A percentile compares a stretch with the other conserved stretches of the same genome.
Evolutionary conservation across 1,140 invertebrate genomes (phyloP).

Genomic region (Spodoptera litura): DNA sequence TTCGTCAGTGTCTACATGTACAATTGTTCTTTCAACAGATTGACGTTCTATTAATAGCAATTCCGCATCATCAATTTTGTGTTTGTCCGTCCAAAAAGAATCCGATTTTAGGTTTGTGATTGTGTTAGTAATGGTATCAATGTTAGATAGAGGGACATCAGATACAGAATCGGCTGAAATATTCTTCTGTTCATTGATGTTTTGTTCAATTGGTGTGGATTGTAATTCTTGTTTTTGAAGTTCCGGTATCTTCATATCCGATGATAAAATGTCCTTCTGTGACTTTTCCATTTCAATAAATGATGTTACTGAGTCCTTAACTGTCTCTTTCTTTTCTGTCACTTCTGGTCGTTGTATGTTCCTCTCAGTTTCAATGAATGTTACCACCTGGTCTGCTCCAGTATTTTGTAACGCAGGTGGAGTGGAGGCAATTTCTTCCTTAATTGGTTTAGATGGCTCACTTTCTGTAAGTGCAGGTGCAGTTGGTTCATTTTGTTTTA

Average conservation of each 20-base stretch:
- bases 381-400: background rate
- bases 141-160: conserved; percentile 58
- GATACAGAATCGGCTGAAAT: conserved; percentile 23
- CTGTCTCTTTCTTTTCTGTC: background rate
- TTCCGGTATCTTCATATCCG: background rate
- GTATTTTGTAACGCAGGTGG: background rate
- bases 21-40: conserved; percentile 54
- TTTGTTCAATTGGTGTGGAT: background rate
- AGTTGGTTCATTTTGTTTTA: background rate
- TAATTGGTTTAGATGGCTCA: background rate
- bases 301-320: background rate
- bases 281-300: conserved; percentile 17
- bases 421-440: background rate
- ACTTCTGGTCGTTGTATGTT: background rate
- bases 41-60: conserved; percentile 57
- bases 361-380: conserved; percentile 27
- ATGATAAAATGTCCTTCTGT: background rate
- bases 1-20: conserved; percentile 48
- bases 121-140: conserved; percentile 65
- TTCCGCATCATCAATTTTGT: conserved; percentile 70
- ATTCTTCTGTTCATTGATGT: background rate
- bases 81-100: conserved; percentile 75
- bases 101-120: conserved; percentile 66
- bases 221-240: background rate
- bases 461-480: too few species aligned